A percentile compares a stretch with the other conserved stretches of the same genome.
Evolutionary conservation across 2,888 invertebrate genomes (phyloP).

Genomic region (Sarcophaga variegata): DNA sequence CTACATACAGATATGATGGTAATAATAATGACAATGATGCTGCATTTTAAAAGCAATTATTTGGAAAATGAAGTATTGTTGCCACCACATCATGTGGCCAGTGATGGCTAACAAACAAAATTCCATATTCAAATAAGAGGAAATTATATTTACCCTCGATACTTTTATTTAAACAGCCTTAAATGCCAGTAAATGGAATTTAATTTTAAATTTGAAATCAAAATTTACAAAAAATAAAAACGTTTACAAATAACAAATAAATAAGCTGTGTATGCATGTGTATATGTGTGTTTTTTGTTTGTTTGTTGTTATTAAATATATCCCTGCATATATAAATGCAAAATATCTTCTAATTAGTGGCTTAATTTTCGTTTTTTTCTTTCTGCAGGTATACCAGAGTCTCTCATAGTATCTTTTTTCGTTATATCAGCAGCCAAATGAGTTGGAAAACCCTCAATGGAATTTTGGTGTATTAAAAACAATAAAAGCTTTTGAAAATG

Average conservation of each 20-base stretch:
- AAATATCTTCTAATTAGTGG: constrained; percentile 45
- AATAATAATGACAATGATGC: constrained; percentile 3
- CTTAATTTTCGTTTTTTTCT: background rate
- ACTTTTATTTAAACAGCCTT: background rate
- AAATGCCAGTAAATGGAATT: background rate
- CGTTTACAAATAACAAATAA: background rate
- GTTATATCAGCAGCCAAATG: background rate
- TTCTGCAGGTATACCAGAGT: background rate
- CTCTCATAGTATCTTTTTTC: background rate
- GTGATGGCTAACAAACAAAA: constrained; percentile 8
- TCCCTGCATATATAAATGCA: no score
- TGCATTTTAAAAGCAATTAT: background rate
- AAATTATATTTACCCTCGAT: background rate
- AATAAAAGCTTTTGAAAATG: no score
- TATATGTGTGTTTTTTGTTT: no score
- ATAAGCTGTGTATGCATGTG: background rate
- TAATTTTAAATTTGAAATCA: background rate
- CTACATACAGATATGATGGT: no score
- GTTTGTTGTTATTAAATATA: background rate
- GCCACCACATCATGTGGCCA: constrained; percentile 46
- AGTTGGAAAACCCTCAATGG: constrained; percentile 39
- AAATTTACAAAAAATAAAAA: no score
- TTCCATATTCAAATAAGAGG: no score
- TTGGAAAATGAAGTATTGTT: constrained; percentile 1
- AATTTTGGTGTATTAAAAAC: background rate